Evolutionary conservation across 1,140 invertebrate genomes (phyloP).

Genomic region (Euglossa dilemma): DNA sequence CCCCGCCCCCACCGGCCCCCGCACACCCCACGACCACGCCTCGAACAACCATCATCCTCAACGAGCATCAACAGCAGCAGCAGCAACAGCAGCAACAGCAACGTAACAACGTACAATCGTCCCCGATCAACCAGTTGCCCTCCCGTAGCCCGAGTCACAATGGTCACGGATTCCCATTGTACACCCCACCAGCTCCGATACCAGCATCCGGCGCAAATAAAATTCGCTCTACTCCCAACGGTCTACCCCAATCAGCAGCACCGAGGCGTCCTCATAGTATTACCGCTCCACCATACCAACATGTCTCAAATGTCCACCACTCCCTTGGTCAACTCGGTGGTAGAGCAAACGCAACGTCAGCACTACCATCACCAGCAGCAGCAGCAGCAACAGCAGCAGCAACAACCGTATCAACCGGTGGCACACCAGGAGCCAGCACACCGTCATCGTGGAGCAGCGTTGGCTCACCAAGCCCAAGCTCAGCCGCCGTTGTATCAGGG

Average conservation of each 20-base stretch:
- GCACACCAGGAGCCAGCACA: conserved; percentile 52
- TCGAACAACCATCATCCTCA: conserved; percentile 48
- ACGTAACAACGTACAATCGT: conserved; percentile 67
- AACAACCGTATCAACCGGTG: conserved; percentile 32
- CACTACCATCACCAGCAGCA: conserved; percentile 56
- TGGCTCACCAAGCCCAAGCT: conserved; percentile 50
- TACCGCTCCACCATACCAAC: conserved; percentile 77
- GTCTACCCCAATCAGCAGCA: conserved; percentile 80
- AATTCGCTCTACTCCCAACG: conserved; percentile 80
- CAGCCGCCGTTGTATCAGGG: conserved; percentile 59
- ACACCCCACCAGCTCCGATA: conserved; percentile 83
- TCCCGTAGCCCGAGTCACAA: conserved; percentile 79
- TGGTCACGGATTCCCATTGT: conserved; percentile 83
- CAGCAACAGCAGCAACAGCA: conserved; percentile 57
- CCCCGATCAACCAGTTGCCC: conserved; percentile 72
- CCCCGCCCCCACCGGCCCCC: conserved; percentile 78
- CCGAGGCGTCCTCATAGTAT: conserved; percentile 82
- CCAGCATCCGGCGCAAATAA: conserved; percentile 80
- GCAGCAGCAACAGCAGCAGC: conserved; percentile 33
- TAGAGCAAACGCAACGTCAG: conserved; percentile 63
- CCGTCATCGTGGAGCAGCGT: conserved; percentile 48
- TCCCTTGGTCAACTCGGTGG: conserved; percentile 71
- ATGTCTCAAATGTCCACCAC: conserved; percentile 63
- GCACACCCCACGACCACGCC: conserved; percentile 63
- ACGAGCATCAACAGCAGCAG: conserved; percentile 61